Evolutionary conservation across 2,888 invertebrate genomes (phyloP).

Genomic region (Drosophila quinaria): DNA sequence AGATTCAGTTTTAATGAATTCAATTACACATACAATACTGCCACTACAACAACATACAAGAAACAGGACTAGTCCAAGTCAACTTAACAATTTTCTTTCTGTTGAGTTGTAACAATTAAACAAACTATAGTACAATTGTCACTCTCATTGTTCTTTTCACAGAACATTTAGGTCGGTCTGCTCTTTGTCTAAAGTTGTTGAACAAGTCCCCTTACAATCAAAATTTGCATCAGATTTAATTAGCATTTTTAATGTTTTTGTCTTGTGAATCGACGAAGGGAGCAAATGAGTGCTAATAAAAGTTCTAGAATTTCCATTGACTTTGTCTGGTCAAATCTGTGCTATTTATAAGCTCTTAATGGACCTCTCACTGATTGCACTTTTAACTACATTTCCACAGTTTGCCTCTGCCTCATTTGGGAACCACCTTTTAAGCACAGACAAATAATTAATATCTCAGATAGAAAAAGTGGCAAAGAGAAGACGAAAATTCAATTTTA

Average conservation of each 20-base stretch:
- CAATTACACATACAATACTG: background rate
- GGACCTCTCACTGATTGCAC: constrained; percentile 36
- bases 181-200: constrained; percentile 3
- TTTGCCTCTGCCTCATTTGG: constrained; percentile 19
- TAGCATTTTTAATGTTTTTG: constrained; percentile 58
- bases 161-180: background rate
- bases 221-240: constrained; percentile 70
- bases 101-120: constrained; percentile 24
- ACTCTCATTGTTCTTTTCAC: constrained; percentile 6
- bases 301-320: constrained; percentile 48
- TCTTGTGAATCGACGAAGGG: constrained; percentile 7
- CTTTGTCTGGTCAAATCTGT: constrained; percentile 29
- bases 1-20: background rate
- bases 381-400: constrained; percentile 38
- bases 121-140: constrained; percentile 12
- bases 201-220: constrained; percentile 24
- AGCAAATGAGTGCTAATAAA: constrained; percentile 48
- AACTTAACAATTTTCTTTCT: background rate
- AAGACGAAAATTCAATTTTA: constrained; percentile 13
- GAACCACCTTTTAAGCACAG: constrained; percentile 23
- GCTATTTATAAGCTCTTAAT: constrained; percentile 50
- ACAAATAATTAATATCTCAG: background rate
- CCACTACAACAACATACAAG: background rate
- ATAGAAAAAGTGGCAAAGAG: background rate
- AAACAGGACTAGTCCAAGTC: background rate